phyloP scores from a whole-genome alignment of 2,797 vertebrate species.

The Darevskia mixta region DNA sequence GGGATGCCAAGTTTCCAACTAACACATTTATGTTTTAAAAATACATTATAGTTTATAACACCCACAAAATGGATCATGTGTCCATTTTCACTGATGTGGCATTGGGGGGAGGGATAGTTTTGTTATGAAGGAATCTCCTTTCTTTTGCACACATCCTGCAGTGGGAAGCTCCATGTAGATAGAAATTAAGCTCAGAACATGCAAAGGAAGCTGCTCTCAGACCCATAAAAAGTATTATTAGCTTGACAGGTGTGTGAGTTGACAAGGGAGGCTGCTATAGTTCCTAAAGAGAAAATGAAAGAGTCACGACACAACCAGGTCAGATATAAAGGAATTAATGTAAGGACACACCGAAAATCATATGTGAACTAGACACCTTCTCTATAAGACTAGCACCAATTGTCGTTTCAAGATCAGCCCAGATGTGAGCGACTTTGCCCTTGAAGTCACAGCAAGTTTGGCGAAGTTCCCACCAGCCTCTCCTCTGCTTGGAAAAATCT shows the following conservation, averaged over 20 bases:
- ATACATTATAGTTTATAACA: too few species aligned
- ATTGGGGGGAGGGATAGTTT: too few species aligned
- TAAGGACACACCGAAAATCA: constrained; percentile 3
- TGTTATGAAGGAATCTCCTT: too few species aligned
- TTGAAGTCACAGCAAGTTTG: too few species aligned
- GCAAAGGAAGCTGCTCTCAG: constrained; percentile 14
- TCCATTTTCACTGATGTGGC: background rate
- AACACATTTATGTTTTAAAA: background rate
- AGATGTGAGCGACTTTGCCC: too few species aligned
- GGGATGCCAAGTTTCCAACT: background rate
- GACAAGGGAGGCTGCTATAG: background rate
- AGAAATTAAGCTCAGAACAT: constrained; percentile 20
- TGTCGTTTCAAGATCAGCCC: too few species aligned
- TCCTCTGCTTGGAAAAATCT: too few species aligned
- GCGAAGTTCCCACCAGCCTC: too few species aligned
- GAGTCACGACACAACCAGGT: fast-evolving
- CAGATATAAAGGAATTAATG: background rate
- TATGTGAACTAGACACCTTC: background rate
- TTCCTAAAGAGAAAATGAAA: constrained; percentile 18
- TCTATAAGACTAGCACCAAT: too few species aligned
- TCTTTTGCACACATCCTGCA: background rate
- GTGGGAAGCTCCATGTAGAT: background rate
- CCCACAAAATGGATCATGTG: background rate
- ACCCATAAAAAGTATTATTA: background rate
- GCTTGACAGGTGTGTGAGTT: background rate